These are phyloP conservation scores for Berghia stephanieae DNA, from an alignment of 1,140 invertebrate genomes.

Conservation along the genomic window DNA sequence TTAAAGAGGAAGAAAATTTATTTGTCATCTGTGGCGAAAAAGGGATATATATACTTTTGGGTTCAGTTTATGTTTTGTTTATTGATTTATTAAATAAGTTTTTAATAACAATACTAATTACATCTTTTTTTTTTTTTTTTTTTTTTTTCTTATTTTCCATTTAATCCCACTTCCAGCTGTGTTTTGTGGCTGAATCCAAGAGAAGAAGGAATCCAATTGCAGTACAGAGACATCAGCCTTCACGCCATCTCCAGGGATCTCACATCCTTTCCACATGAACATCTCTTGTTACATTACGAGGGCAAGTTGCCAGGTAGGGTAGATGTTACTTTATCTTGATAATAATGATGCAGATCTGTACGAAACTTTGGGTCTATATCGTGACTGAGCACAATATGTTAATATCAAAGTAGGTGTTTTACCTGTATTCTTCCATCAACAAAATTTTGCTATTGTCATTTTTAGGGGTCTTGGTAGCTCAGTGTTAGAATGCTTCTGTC, in stretches of 20 bases:
- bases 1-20: background rate
- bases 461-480: too few relatives aligned
- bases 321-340: background rate
- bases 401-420: background rate
- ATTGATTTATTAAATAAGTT: background rate
- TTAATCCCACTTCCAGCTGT: conserved; percentile 72
- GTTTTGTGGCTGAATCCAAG: conserved; percentile 74
- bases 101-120: background rate
- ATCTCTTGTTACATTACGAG: conserved; percentile 79
- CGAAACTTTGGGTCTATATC: background rate
- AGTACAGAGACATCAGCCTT: conserved; percentile 78
- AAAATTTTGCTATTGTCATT: too few relatives aligned
- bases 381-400: too few relatives aligned
- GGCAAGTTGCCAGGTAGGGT: conserved; percentile 71
- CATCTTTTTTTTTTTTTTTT: conserved; percentile 8
- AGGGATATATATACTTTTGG: background rate
- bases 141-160: too few relatives aligned
- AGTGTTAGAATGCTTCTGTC: too few relatives aligned
- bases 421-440: too few relatives aligned
- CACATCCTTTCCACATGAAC: conserved; percentile 74
- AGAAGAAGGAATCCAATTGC: conserved; percentile 76
- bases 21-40: background rate
- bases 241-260: conserved; percentile 79
- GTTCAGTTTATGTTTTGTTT: background rate
- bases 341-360: background rate